Percentiles rank a stretch among this genome's conserved stretches.
Conservation (phyloP, 1,140 invertebrate genomes). For the Gryllus bimaculatus region DNA sequence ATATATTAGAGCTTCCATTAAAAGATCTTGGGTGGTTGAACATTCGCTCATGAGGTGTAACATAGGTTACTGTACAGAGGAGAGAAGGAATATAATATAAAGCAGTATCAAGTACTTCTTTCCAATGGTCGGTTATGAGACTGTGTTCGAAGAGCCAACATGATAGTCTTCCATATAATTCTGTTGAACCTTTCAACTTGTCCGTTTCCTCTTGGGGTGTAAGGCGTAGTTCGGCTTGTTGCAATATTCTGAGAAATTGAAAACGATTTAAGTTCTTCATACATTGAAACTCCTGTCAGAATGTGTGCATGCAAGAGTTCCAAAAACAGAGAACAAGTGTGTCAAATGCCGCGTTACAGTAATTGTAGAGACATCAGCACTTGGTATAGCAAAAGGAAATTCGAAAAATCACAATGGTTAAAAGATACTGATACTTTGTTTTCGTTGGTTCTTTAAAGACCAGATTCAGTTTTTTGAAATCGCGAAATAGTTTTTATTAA, state of each 20-base stretch:
- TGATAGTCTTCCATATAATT: conserved; percentile 25
- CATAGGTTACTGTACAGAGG: conserved; percentile 20
- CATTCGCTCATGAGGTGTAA: conserved; percentile 16
- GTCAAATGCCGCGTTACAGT: not conserved
- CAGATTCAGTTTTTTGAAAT: too few relatives aligned
- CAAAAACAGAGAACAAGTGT: conserved; percentile 25
- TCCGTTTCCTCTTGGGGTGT: conserved; percentile 21
- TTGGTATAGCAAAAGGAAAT: too few relatives aligned
- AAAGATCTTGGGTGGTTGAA: not conserved
- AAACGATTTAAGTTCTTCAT: conserved; percentile 21
- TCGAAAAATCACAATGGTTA: too few relatives aligned
- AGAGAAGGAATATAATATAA: conserved; percentile 18
- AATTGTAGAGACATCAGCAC: not conserved
- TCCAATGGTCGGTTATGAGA: not conserved
- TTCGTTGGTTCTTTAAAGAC: too few relatives aligned
- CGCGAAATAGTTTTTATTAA: too few relatives aligned
- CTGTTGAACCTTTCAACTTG: conserved; percentile 23
- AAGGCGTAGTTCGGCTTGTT: conserved; percentile 22
- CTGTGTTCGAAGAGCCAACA: conserved; percentile 20
- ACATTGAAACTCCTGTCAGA: conserved; percentile 25
- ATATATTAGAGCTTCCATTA: not conserved
- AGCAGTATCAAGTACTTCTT: conserved; percentile 16
- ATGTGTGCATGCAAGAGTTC: conserved; percentile 25
- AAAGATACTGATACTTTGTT: too few relatives aligned
- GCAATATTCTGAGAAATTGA: conserved; percentile 16